A percentile compares a stretch with the other conserved stretches of the same genome.
These are phyloP conservation scores for Oegoconia quadripuncta DNA, from an alignment of 2,888 invertebrate genomes.

Conservation along the genomic window DNA sequence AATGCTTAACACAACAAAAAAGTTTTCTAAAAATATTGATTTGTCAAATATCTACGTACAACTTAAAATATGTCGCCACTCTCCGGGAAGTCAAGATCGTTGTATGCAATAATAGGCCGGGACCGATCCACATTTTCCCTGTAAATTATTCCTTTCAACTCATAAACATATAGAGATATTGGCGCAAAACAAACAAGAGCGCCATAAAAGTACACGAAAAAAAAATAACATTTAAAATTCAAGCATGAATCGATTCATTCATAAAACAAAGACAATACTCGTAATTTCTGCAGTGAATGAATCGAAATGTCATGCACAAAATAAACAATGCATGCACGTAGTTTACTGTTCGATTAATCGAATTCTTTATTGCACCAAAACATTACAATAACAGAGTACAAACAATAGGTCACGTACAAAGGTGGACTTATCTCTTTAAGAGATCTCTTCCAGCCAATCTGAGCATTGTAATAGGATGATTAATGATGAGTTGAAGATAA, in stretches of 20 bases:
- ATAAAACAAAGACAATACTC: neutral
- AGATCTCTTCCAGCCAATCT: too few relatives aligned
- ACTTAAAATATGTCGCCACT: constrained; percentile 86
- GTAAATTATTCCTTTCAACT: constrained; percentile 70
- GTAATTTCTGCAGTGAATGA: neutral
- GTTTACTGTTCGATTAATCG: too few relatives aligned
- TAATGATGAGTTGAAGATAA: too few relatives aligned
- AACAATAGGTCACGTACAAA: too few relatives aligned
- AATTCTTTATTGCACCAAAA: too few relatives aligned
- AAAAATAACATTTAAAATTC: too few relatives aligned
- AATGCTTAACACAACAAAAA: constrained; percentile 33
- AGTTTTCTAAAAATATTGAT: constrained; percentile 16
- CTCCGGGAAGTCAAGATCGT: constrained; percentile 94
- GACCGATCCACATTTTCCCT: constrained; percentile 83
- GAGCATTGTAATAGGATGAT: too few relatives aligned
- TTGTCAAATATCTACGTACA: constrained; percentile 25
- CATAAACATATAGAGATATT: constrained; percentile 31
- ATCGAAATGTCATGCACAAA: constrained; percentile 52
- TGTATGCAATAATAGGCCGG: constrained; percentile 91
- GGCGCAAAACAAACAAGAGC: constrained; percentile 1
- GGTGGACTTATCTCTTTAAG: too few relatives aligned
- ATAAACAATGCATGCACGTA: constrained; percentile 19
- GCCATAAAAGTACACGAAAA: too few relatives aligned
- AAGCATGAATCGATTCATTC: too few relatives aligned
- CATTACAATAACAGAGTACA: too few relatives aligned